These are phyloP conservation scores for Zele albiditarsus DNA, from an alignment of 2,888 invertebrate species.

Conservation along the genomic window DNA sequence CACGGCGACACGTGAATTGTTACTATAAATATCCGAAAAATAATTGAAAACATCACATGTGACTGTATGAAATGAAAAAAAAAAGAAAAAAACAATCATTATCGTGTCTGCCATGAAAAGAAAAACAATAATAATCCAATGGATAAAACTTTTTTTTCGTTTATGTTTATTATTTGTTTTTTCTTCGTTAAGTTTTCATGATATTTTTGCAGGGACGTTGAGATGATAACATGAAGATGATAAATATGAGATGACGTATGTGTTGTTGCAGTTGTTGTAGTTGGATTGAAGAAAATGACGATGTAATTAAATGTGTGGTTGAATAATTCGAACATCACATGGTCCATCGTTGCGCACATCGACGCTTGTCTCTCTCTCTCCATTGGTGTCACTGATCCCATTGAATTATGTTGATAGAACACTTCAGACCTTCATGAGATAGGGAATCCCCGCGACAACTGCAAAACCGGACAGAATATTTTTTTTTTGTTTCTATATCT, in stretches of 20 bases:
- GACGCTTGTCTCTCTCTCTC: slow-evolving; percentile 9
- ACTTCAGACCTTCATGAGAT: slow-evolving; percentile 69
- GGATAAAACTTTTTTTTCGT: background rate
- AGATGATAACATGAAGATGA: slow-evolving; percentile 46
- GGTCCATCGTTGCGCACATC: background rate
- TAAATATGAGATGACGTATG: slow-evolving; percentile 36
- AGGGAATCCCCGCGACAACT: slow-evolving; percentile 71
- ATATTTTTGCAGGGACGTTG: background rate
- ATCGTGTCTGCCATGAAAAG: background rate
- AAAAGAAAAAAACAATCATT: background rate
- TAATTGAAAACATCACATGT: background rate
- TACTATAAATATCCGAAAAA: slow-evolving; percentile 1
- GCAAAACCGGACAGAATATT: slow-evolving; percentile 62
- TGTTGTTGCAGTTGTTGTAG: background rate
- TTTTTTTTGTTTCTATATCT: slow-evolving; percentile 36
- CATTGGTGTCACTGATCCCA: background rate
- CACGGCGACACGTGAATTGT: background rate
- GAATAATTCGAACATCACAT: background rate
- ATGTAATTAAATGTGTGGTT: background rate
- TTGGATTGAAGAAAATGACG: background rate
- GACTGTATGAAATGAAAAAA: background rate
- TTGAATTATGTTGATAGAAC: background rate
- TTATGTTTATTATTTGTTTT: background rate
- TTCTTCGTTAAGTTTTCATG: background rate
- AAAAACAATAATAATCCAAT: background rate